Conservation (phyloP, 2,888 invertebrate genomes). For the Cantharis flavilabris region DNA sequence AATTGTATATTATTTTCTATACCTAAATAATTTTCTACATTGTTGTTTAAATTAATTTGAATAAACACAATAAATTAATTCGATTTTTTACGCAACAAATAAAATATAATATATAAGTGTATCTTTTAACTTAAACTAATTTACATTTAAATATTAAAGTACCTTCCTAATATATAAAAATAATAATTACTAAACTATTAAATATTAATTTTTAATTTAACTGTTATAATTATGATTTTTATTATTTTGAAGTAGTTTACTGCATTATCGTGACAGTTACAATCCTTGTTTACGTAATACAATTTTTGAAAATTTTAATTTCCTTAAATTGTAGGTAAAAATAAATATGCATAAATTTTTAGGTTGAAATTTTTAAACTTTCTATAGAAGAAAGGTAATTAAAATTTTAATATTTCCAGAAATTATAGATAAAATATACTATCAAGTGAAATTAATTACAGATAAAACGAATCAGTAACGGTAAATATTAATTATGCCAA, state of each 20-base stretch:
- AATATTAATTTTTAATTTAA: background rate
- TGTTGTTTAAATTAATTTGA: background rate
- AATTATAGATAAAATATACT: background rate
- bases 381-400: background rate
- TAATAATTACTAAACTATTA: background rate
- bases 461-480: background rate
- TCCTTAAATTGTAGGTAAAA: background rate
- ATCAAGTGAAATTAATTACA: background rate
- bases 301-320: background rate
- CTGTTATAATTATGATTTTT: background rate
- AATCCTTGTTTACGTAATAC: background rate
- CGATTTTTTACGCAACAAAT: too few species aligned
- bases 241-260: background rate
- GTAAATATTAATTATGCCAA: background rate
- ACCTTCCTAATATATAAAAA: too few species aligned
- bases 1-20: background rate
- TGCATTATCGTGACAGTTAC: background rate
- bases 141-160: too few species aligned
- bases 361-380: background rate
- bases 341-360: background rate
- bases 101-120: too few species aligned
- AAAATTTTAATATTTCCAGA: background rate
- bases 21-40: background rate
- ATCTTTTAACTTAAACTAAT: too few species aligned
- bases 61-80: background rate